Conservation (phyloP, 1,140 invertebrate species). For the Lepidurus packardi region DNA sequence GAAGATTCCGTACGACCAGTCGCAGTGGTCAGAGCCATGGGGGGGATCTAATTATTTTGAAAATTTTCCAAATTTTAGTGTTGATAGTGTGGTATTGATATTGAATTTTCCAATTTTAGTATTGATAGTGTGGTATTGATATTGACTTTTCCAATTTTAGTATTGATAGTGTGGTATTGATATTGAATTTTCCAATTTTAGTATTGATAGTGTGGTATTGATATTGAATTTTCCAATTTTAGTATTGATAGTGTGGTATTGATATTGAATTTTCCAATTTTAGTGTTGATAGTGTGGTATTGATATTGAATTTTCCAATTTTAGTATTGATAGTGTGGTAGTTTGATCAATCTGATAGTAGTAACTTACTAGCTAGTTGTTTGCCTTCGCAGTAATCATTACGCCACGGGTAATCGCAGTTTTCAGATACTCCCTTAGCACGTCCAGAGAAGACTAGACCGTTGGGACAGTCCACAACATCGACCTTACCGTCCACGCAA, state of each 20-base stretch:
- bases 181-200: no score
- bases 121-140: slow-evolving; percentile 37
- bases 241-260: slow-evolving; percentile 37
- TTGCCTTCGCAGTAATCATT: slow-evolving; percentile 76
- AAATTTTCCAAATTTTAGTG: slow-evolving; percentile 37
- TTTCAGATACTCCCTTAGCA: slow-evolving; percentile 71
- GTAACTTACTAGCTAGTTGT: slow-evolving; percentile 60
- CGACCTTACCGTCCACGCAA: slow-evolving; percentile 67
- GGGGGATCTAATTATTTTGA: slow-evolving; percentile 59
- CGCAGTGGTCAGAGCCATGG: slow-evolving; percentile 76
- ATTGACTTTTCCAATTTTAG: no score
- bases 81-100: slow-evolving; percentile 38
- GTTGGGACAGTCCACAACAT: slow-evolving; percentile 82
- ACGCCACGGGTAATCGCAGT: slow-evolving; percentile 79
- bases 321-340: slow-evolving; percentile 37
- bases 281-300: slow-evolving; percentile 37
- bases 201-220: slow-evolving; percentile 37
- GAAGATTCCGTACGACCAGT: slow-evolving; percentile 88
- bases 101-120: no score
- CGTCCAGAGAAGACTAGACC: slow-evolving; percentile 82
- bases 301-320: slow-evolving; percentile 37
- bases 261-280: no score
- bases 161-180: slow-evolving; percentile 37
- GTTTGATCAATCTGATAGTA: slow-evolving; percentile 30
- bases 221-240: no score